Percentiles rank a stretch among this genome's conserved stretches.
Conservation (phyloP, 2,888 invertebrate species). For the Nymphalis c-album region DNA sequence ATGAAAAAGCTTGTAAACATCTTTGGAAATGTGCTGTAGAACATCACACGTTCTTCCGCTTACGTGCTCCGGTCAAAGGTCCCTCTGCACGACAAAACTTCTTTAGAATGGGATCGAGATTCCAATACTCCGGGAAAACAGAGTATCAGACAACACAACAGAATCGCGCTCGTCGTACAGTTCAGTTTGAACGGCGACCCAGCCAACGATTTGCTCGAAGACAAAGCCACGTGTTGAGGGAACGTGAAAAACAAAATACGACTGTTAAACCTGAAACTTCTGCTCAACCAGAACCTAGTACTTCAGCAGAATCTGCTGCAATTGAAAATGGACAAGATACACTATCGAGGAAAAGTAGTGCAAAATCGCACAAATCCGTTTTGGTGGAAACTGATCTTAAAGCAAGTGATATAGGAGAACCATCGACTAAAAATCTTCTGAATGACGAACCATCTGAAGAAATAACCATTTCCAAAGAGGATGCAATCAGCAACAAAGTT, state of each 20-base stretch:
- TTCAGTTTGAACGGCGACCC: slow-evolving; percentile 97
- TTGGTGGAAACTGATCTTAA: slow-evolving; percentile 61
- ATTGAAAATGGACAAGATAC: slow-evolving; percentile 55
- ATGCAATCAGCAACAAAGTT: slow-evolving; percentile 74
- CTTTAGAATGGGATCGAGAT: slow-evolving; percentile 99
- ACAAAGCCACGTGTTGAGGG: slow-evolving; percentile 92
- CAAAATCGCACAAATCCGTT: slow-evolving; percentile 80
- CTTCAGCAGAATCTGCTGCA: slow-evolving; percentile 54
- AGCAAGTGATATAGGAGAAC: slow-evolving; percentile 58
- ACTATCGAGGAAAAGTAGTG: slow-evolving; percentile 79
- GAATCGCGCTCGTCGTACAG: slow-evolving; percentile 93
- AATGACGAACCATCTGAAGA: slow-evolving; percentile 67
- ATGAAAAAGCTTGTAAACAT: slow-evolving; percentile 99
- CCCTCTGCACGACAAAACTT: slow-evolving; percentile 96
- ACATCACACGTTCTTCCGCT: slow-evolving; percentile 99
- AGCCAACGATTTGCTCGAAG: slow-evolving; percentile 97
- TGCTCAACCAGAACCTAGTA: slow-evolving; percentile 58
- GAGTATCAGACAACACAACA: slow-evolving; percentile 98
- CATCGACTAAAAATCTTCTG: slow-evolving; percentile 68
- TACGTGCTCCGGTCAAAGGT: slow-evolving; percentile 93
- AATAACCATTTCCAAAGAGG: slow-evolving; percentile 70
- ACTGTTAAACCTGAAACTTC: slow-evolving; percentile 58
- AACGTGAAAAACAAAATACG: slow-evolving; percentile 85
- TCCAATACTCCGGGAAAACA: slow-evolving; percentile 96
- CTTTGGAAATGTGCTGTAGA: slow-evolving; percentile 99